These are phyloP conservation scores for Listronotus oregonensis DNA, from an alignment of 1,140 invertebrate genomes.

Conservation along the genomic window DNA sequence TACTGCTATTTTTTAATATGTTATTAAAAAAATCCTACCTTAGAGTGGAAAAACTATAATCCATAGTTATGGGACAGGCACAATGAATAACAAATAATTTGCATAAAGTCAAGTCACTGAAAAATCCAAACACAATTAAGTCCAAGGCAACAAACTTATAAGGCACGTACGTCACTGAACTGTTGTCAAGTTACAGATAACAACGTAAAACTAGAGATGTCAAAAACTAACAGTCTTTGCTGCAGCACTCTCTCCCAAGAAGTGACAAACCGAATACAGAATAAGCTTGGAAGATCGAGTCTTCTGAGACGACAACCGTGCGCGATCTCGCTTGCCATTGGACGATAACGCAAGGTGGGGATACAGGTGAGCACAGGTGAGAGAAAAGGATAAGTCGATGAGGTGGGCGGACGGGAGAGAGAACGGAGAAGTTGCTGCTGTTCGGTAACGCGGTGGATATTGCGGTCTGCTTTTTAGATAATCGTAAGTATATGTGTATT, in stretches of 20 bases:
- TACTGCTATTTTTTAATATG: no score
- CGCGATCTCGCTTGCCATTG: slow-evolving; percentile 19
- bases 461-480: slow-evolving; percentile 15
- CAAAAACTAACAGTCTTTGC: slow-evolving; percentile 3
- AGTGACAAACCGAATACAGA: slow-evolving; percentile 27
- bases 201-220: neutral
- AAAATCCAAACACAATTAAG: slow-evolving; percentile 14
- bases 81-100: neutral
- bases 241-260: slow-evolving; percentile 25
- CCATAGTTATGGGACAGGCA: slow-evolving; percentile 14
- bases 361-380: slow-evolving; percentile 30
- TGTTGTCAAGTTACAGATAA: neutral
- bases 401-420: slow-evolving; percentile 20
- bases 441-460: neutral
- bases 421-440: slow-evolving; percentile 1
- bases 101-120: neutral
- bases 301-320: slow-evolving; percentile 21
- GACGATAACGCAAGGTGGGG: slow-evolving; percentile 14
- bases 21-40: slow-evolving; percentile 7
- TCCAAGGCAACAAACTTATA: neutral
- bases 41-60: slow-evolving; percentile 19
- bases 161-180: slow-evolving; percentile 12
- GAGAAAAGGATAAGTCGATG: slow-evolving; percentile 10
- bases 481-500: neutral
- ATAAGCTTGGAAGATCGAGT: slow-evolving; percentile 22